Conservation (phyloP, 1,140 invertebrate species). For the Calephelis nemesis region DNA sequence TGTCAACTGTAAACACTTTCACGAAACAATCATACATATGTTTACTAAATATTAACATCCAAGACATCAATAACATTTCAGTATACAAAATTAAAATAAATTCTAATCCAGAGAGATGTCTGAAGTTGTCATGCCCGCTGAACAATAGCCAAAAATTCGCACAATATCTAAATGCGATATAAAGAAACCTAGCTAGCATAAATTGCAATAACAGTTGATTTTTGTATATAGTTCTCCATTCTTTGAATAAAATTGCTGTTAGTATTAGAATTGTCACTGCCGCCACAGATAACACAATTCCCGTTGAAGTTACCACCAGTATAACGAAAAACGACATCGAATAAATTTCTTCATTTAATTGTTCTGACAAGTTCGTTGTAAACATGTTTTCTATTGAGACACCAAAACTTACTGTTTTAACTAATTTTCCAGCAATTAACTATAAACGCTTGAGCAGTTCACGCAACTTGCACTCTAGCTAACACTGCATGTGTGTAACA, state of each 20-base stretch:
- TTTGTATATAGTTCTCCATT: conserved; percentile 61
- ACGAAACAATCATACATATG: conserved; percentile 60
- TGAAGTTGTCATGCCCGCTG: conserved; percentile 4
- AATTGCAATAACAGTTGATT: conserved; percentile 65
- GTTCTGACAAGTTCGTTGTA: not conserved
- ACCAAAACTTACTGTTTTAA: too few species aligned
- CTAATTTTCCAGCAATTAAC: too few species aligned
- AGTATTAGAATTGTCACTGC: conserved; percentile 47
- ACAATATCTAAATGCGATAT: conserved; percentile 42
- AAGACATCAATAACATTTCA: conserved; percentile 48
- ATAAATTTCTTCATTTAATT: not conserved
- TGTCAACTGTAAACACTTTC: conserved; percentile 46
- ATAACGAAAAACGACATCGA: not conserved
- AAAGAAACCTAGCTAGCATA: conserved; percentile 58
- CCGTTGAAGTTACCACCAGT: conserved; percentile 37
- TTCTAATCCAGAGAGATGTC: conserved; percentile 28
- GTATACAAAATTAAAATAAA: conserved; percentile 43
- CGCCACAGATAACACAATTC: conserved; percentile 41
- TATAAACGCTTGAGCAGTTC: too few species aligned
- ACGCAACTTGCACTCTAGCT: too few species aligned
- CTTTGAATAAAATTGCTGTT: conserved; percentile 50
- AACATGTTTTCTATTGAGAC: not conserved
- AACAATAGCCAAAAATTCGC: conserved; percentile 38
- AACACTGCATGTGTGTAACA: too few species aligned
- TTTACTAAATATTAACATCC: conserved; percentile 64